Base-by-base conservation (phyloP, 1,140 invertebrate genomes). In the Drosophila ercepeae region DNA sequence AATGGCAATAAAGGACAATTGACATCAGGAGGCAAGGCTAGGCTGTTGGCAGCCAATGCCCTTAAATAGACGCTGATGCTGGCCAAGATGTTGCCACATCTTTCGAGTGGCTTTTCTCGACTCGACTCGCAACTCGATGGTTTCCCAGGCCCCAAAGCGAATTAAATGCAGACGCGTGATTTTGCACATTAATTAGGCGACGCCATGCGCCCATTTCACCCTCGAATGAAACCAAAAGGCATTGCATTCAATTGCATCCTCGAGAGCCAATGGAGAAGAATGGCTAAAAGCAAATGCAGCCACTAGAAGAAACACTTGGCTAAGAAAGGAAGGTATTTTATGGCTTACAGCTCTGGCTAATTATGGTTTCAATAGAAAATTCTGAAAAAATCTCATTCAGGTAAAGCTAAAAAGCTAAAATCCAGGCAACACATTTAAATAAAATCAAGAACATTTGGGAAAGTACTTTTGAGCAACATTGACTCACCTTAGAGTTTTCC, bases 1-100 rank as follows among this genome's bases (percentile, higher is more conserved):
- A 84, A 86, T 72, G 65, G 79, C 81, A 57, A 83, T 79, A 75
- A 83, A 79, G 81, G 75, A 79, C 71, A 67, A 77, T 72, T 81
- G 73, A 49, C 36, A 52, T 45, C 58, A 27, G 53, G 32, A 25
- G 23, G 49, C 32, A 46, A 32, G 21, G 49, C 52, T 55, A 64
- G 59, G 41, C 42, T 13, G 42, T 52, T 50, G 57, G 23, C 9
- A 59, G 18, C 9, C 54, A 67, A 64, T 83, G 75, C 79, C 79
- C 81, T 84, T 83, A 79, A 46, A 52, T 34, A 55, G 57, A 48
- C 39, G 27, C 7, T n/a, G 51, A 48, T 19, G 74, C 34, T 23
- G 65, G 45, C 45, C 44, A 48, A 78, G 52, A 55, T 65, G 71
- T 69, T 53, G 42, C 54, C 55, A 49, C 46, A 18, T 67, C 25